phyloP scores from a whole-genome alignment of 2,888 invertebrate genomes.

The Neoaliturus tenellus region DNA sequence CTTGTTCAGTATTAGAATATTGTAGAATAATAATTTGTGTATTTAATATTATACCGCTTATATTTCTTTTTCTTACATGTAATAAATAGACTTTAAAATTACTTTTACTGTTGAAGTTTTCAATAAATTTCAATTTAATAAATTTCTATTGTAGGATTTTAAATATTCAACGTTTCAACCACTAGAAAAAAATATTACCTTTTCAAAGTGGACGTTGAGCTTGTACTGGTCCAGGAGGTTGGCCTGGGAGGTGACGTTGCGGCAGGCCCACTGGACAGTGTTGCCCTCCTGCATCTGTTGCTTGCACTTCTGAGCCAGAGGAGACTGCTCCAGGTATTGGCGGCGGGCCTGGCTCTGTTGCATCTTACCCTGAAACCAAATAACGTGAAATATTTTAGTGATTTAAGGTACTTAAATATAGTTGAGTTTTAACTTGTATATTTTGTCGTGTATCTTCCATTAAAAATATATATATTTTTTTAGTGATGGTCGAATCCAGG shows the following conservation, averaged over 20 bases:
- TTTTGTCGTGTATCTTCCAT: not conserved
- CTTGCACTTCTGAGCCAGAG: constrained; percentile 74
- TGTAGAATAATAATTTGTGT: no score
- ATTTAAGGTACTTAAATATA: not conserved
- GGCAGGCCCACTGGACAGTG: constrained; percentile 77
- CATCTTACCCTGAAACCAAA: constrained; percentile 67
- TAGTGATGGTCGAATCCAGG: no score
- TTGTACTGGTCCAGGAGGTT: constrained; percentile 75
- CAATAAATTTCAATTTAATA: no score
- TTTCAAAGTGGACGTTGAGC: constrained; percentile 72
- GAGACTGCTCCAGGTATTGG: constrained; percentile 73
- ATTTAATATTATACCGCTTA: no score
- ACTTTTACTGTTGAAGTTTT: no score
- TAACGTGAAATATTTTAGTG: not conserved
- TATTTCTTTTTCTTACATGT: no score
- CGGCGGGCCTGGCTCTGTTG: constrained; percentile 75
- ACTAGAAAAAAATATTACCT: no score
- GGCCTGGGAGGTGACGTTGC: constrained; percentile 75
- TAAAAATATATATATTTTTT: not conserved
- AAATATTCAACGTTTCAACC: no score
- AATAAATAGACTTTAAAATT: no score
- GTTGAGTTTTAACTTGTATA: not conserved
- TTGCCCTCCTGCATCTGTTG: constrained; percentile 76
- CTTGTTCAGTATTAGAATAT: no score
- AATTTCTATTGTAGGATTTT: no score